Percentiles rank a stretch among this genome's conserved stretches.
Evolutionary conservation across 2,113 vertebrate genomes (phyloP).

Genomic region (Semnornis frantzii): DNA sequence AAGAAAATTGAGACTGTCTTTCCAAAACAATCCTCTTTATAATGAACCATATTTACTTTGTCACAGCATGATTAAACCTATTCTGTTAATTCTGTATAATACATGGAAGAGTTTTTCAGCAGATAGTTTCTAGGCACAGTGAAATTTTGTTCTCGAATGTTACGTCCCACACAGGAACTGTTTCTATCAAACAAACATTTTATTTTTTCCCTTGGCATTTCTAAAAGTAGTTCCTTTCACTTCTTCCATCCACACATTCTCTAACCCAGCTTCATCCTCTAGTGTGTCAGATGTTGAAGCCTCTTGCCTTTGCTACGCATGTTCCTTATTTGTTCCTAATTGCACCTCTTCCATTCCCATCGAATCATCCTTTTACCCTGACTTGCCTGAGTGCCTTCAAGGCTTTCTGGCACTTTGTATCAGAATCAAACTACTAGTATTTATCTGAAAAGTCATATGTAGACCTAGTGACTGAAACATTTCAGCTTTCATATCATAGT

Average conservation of each 20-base stretch:
- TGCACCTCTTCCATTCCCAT: neutral
- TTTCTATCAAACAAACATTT: neutral
- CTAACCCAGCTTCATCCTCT: neutral
- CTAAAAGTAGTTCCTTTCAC: neutral
- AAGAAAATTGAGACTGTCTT: neutral
- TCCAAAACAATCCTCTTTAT: neutral
- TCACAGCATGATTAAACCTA: slow-evolving; percentile 9
- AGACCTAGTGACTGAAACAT: neutral
- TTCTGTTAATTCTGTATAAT: neutral
- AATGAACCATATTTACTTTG: neutral
- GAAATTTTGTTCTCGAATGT: neutral
- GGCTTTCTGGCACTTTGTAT: neutral
- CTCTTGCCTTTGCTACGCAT: neutral
- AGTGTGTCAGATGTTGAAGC: neutral
- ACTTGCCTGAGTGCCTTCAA: neutral
- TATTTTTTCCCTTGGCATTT: neutral
- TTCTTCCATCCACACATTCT: neutral
- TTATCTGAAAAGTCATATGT: neutral
- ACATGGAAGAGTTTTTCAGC: slow-evolving; percentile 6
- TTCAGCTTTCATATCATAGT: neutral
- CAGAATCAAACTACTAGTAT: neutral
- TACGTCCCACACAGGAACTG: neutral
- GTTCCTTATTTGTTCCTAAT: neutral
- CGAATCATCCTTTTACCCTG: neutral
- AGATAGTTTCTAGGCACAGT: neutral